A percentile compares a stretch with the other conserved stretches of the same genome.
Evolutionary conservation across 2,888 invertebrate species (phyloP).

Genomic region (Lycophotia porphyrea): DNA sequence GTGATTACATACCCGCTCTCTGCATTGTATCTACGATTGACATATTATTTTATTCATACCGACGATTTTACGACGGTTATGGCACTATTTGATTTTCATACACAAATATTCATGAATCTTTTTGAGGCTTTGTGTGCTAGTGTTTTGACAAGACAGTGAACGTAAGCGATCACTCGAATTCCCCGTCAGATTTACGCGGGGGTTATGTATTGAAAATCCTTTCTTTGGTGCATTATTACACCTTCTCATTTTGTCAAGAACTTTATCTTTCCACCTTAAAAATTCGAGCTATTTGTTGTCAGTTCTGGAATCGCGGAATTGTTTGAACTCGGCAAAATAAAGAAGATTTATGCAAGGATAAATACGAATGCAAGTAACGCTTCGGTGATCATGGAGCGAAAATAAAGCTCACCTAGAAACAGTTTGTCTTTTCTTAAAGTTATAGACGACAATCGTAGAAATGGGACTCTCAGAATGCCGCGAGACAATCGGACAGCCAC

Average conservation of each 20-base stretch:
- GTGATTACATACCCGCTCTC: constrained; percentile 45
- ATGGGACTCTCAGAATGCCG: constrained; percentile 31
- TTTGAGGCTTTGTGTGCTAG: constrained; percentile 35
- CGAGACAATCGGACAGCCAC: constrained; percentile 40
- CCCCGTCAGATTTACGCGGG: background rate
- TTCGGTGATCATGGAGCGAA: constrained; percentile 25
- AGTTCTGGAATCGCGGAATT: background rate
- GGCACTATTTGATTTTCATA: constrained; percentile 43
- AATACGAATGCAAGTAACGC: constrained; percentile 21
- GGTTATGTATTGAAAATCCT: background rate
- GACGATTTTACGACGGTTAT: constrained; percentile 41
- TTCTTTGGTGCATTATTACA: background rate
- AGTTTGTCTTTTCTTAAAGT: constrained; percentile 41
- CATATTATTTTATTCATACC: constrained; percentile 60
- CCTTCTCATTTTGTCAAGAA: background rate
- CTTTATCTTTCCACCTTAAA: background rate
- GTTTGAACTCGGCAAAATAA: constrained; percentile 6
- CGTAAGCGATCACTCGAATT: background rate
- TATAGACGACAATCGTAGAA: constrained; percentile 43
- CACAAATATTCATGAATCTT: constrained; percentile 53
- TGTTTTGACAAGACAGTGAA: constrained; percentile 24
- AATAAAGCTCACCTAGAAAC: constrained; percentile 38
- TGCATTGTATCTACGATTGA: constrained; percentile 38
- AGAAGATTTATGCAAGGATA: constrained; percentile 23
- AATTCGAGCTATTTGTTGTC: background rate